Percentiles rank a stretch among this genome's conserved stretches.
phyloP scores from a whole-genome alignment of 2,113 vertebrate genomes.

The Pteropus alecto region DNA sequence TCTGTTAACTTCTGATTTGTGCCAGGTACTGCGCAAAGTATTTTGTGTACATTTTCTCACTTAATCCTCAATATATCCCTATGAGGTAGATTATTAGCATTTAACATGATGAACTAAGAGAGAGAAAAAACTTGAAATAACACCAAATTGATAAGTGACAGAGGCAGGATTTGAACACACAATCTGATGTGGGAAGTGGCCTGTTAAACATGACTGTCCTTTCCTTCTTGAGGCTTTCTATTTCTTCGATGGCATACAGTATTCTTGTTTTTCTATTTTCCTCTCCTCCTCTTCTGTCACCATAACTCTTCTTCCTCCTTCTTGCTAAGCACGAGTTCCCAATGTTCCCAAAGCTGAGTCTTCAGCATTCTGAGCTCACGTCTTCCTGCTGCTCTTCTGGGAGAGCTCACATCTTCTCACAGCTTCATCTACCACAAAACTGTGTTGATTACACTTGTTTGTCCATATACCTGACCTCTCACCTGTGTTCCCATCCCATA shows the following conservation, averaged over 20 bases:
- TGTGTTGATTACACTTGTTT: not conserved
- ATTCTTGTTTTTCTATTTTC: not conserved
- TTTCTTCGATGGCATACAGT: not conserved
- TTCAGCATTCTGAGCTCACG: not conserved
- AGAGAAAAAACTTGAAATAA: not conserved
- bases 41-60: not conserved
- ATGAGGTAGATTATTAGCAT: not conserved
- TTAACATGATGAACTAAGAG: not conserved
- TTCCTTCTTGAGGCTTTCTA: not conserved
- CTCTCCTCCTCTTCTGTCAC: not conserved
- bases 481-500: not conserved
- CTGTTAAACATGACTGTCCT: not conserved
- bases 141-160: not conserved
- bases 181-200: not conserved
- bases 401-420: not conserved
- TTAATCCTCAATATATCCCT: not conserved
- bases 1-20: not conserved
- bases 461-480: not conserved
- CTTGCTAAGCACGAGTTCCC: not conserved
- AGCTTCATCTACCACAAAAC: not conserved
- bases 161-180: not conserved
- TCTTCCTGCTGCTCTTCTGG: not conserved
- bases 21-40: not conserved
- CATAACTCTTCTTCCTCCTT: not conserved
- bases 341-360: not conserved